Conservation (phyloP, 2,888 invertebrate genomes). For the Elegia similella region DNA sequence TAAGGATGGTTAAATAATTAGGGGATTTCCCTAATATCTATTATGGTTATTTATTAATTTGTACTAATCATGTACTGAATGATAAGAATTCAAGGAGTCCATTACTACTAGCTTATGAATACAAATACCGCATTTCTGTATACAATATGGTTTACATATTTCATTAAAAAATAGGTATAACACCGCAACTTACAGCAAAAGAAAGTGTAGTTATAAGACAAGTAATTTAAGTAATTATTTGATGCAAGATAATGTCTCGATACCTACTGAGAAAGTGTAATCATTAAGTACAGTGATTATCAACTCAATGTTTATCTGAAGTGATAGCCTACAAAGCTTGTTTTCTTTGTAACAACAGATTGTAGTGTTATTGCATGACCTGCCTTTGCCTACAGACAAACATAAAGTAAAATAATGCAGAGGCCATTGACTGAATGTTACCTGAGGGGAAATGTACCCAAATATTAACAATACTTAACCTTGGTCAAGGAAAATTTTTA, state of each 20-base stretch:
- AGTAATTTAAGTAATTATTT: background rate
- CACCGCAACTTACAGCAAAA: too few relatives aligned
- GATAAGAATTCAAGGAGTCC: too few relatives aligned
- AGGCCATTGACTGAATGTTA: background rate
- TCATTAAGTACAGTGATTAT: background rate
- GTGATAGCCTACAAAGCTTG: constrained; percentile 10
- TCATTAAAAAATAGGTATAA: too few relatives aligned
- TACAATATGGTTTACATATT: too few relatives aligned
- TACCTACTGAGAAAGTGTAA: background rate
- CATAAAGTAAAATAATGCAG: background rate
- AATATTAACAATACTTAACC: too few relatives aligned
- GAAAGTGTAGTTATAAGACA: too few relatives aligned
- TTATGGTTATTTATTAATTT: background rate
- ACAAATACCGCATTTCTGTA: too few relatives aligned
- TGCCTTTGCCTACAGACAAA: background rate
- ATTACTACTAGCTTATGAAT: too few relatives aligned
- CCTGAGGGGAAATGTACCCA: too few relatives aligned
- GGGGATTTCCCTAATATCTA: background rate
- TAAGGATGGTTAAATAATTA: background rate
- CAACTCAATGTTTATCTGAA: background rate
- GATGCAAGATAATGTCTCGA: background rate
- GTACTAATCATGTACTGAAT: background rate
- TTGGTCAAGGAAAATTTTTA: too few relatives aligned
- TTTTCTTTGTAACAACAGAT: background rate
- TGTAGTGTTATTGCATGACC: background rate